Percentiles rank a stretch among this genome's conserved stretches.
Evolutionary conservation across 2,113 vertebrate genomes (phyloP).

Genomic region (Ammodytes marinus): DNA sequence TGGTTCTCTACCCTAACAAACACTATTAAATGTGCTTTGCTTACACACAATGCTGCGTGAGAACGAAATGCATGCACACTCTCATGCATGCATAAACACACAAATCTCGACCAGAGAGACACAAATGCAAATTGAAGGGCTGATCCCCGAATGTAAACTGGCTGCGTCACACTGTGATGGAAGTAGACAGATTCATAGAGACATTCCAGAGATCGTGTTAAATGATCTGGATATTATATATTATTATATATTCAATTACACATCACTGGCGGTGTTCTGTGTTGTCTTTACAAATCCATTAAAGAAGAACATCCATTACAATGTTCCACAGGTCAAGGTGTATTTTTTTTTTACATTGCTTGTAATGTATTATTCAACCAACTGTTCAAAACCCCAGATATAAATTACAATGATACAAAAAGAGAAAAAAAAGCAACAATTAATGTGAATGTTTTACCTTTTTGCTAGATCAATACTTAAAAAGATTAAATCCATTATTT

Average conservation of each 20-base stretch:
- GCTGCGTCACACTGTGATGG: neutral
- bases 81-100: neutral
- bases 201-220: neutral
- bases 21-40: slow-evolving; percentile 6
- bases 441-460: neutral
- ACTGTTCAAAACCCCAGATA: neutral
- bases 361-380: neutral
- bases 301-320: too few relatives aligned
- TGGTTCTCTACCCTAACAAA: neutral
- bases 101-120: neutral
- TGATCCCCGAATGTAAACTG: neutral
- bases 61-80: neutral
- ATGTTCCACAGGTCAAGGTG: too few relatives aligned
- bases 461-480: neutral
- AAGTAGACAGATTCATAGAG: neutral
- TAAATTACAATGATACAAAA: too few relatives aligned
- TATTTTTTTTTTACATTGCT: too few relatives aligned
- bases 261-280: too few relatives aligned
- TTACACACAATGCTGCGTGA: neutral
- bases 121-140: neutral
- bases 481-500: neutral
- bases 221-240: neutral
- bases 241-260: too few relatives aligned
- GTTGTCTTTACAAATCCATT: too few relatives aligned
- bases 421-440: too few relatives aligned